Percentiles rank a stretch among this genome's conserved stretches.
These are phyloP conservation scores for Pardalotus punctatus DNA, from an alignment of 2,113 vertebrate species.

Conservation along the genomic window DNA sequence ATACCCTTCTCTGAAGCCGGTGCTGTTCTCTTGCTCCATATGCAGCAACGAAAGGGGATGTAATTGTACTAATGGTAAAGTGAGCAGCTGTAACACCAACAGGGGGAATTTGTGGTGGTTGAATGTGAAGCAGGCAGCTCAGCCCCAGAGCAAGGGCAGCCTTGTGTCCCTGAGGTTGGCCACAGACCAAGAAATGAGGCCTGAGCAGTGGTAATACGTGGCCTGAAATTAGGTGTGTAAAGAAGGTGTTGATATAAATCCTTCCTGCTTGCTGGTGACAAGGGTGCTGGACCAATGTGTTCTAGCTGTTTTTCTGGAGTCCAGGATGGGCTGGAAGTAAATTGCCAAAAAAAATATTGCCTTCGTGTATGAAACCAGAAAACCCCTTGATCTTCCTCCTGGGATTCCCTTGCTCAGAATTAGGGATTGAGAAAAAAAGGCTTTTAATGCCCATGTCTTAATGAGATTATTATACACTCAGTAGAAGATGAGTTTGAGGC, in stretches of 20 bases:
- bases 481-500: neutral
- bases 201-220: neutral
- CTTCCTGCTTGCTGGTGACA: neutral
- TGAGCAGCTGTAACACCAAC: neutral
- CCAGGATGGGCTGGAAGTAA: neutral
- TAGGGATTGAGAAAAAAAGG: neutral
- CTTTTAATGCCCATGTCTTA: neutral
- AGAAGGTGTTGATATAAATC: neutral
- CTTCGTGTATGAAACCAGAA: neutral
- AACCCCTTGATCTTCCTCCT: neutral
- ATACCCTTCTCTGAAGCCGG: neutral
- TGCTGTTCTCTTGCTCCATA: rapidly evolving
- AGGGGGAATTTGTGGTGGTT: neutral
- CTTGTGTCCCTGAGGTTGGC: neutral
- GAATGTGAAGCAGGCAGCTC: rapidly evolving
- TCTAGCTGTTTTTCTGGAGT: neutral
- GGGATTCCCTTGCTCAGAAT: neutral
- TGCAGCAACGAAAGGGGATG: neutral
- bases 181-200: neutral
- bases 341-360: neutral
- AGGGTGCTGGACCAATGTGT: neutral
- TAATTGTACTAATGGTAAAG: neutral
- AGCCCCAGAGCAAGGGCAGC: neutral
- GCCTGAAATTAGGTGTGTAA: neutral
- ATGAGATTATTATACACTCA: neutral